Evolutionary conservation across 2,888 invertebrate genomes (phyloP), one percentile per base, ranked within the genome.

Genomic region (Mesorhabditis sp.): DNA sequence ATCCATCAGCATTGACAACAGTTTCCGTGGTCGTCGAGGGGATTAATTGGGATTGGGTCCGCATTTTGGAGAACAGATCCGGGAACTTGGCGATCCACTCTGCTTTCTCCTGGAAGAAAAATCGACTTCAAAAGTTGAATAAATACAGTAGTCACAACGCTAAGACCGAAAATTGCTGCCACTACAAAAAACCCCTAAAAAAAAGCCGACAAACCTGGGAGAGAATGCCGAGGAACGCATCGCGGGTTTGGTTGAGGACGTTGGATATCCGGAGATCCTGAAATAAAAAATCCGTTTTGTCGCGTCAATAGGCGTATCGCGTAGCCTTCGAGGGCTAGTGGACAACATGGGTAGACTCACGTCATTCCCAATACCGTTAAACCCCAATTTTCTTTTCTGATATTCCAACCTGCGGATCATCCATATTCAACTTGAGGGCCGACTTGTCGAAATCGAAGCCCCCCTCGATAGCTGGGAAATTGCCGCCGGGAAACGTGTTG

Each of bases 1-100:
- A 76, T 15, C 85, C 85, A 67, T 85, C 85, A 4, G 81, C 74
- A 70, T 85, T 84, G 45, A 74, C 70, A 43, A 84, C 76, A 13
- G 79, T 74, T 69, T 84, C 83, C 45, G 78, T 78, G 10, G 70
- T 75, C 4, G 76, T 76, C 1, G 73, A 71, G 6, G 76, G 76
- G 45, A 77, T 74, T 66, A 74, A 61, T 28, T 73, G 76, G 5
- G 74, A 74, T 58, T 81, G 75, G 0, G 81, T 75, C 45, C 82
- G 72, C 77, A 84, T 77, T 41, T 82, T 78, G 7, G 80, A 70
- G 68, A 83, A 83, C 42, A 83, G 72, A 65, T 83, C 83, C 45
- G 83, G 83, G 71, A 82, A 83, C 66, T 77, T 75, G 70, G 13
- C 7, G 3, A 66, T 45, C n/a, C 13, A 13, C 10, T 66, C 45